Percentiles rank a stretch among this genome's conserved stretches.
These are phyloP conservation scores for Neocloeon triangulifer DNA, from an alignment of 1,140 invertebrate genomes.

Conservation along the genomic window DNA sequence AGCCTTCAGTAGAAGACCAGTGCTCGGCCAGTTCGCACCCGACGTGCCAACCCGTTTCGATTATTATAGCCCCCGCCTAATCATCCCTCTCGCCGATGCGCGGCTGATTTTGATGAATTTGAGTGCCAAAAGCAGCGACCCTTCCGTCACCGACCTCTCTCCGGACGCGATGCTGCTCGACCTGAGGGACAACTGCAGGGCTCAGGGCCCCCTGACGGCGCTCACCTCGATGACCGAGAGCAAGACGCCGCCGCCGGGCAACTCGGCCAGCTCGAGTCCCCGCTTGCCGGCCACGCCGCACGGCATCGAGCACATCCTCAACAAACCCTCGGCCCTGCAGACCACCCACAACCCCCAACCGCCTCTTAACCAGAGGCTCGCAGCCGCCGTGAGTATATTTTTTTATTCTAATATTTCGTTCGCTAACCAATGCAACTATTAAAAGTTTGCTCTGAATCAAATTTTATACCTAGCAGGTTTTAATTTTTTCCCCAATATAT, in stretches of 20 bases:
- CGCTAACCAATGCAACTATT: too few species aligned
- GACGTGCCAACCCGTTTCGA: too few species aligned
- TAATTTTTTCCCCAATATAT: too few species aligned
- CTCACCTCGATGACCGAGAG: slow-evolving; percentile 88
- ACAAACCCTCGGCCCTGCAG: slow-evolving; percentile 51
- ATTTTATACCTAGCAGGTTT: too few species aligned
- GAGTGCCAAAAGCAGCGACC: too few species aligned
- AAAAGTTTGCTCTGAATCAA: too few species aligned
- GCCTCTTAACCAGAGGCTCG: slow-evolving; percentile 19
- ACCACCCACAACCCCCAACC: too few species aligned
- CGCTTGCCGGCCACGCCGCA: slow-evolving; percentile 58
- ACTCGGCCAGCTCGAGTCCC: slow-evolving; percentile 14
- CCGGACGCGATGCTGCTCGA: slow-evolving; percentile 10
- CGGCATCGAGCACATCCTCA: slow-evolving; percentile 86
- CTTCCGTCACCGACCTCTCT: too few species aligned
- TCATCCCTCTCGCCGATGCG: too few species aligned
- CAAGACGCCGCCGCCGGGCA: slow-evolving; percentile 33
- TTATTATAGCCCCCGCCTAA: too few species aligned
- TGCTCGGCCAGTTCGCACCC: slow-evolving; percentile 20
- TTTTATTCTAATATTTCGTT: too few species aligned
- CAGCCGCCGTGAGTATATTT: slow-evolving; percentile 18
- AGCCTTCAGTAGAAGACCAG: slow-evolving; percentile 18
- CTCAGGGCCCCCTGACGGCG: slow-evolving; percentile 48
- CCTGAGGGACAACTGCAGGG: slow-evolving; percentile 12
- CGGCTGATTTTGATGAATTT: too few species aligned